phyloP scores from a whole-genome alignment of 2,113 vertebrate genomes.

The Oplegnathus fasciatus region DNA sequence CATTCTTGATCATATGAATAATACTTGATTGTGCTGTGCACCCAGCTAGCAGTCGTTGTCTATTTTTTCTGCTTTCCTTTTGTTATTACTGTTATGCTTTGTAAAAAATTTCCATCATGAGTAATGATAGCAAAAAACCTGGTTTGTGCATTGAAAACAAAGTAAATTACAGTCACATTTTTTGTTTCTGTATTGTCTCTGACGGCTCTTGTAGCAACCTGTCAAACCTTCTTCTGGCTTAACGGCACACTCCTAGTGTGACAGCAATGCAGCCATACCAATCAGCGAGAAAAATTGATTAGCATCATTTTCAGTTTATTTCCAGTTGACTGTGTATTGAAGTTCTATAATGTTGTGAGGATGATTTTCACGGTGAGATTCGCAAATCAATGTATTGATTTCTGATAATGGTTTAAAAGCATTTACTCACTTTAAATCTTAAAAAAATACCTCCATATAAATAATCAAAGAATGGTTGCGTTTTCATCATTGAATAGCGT shows the following conservation, averaged over 20 bases:
- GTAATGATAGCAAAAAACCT: constrained; percentile 7
- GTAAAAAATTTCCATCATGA: not conserved
- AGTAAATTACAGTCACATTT: not conserved
- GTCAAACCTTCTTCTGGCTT: not conserved
- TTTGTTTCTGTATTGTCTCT: not conserved
- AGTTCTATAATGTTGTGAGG: constrained; percentile 8
- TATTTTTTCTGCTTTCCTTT: not conserved
- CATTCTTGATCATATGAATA: not conserved
- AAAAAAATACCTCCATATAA: constrained; percentile 5
- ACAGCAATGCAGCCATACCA: not conserved
- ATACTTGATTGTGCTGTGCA: not conserved
- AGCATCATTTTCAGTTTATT: not conserved
- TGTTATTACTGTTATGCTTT: not conserved
- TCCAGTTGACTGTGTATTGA: constrained; percentile 6
- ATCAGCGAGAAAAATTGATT: constrained; percentile 12
- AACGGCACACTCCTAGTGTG: not conserved
- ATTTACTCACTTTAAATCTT: constrained; percentile 20
- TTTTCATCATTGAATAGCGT: constrained; percentile 35
- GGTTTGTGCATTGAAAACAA: constrained; percentile 3
- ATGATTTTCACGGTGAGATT: constrained; percentile 18
- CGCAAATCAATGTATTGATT: constrained; percentile 20
- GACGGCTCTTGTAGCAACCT: not conserved
- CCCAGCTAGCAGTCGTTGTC: not conserved
- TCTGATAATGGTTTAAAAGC: constrained; percentile 8
- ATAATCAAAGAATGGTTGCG: constrained; percentile 32